Conservation (phyloP, 2,888 invertebrate species). For the Thelaira solivaga region DNA sequence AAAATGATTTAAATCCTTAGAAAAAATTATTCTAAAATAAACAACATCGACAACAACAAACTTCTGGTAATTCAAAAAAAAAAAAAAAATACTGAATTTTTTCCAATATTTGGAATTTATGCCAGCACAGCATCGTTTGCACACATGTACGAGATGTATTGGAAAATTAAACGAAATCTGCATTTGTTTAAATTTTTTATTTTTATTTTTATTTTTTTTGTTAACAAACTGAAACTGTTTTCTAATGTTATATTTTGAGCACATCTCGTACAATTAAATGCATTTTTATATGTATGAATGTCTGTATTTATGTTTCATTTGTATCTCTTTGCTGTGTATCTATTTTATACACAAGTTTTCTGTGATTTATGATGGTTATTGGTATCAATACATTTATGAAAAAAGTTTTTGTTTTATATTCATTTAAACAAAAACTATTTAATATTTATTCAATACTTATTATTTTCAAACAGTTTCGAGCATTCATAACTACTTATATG, state of each 20-base stretch:
- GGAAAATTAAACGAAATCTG: too few species aligned
- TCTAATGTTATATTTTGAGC: neutral
- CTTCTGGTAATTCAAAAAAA: neutral
- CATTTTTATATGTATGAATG: neutral
- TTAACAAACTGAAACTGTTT: too few species aligned
- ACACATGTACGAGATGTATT: neutral
- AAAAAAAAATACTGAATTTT: conserved; percentile 2
- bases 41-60: conserved; percentile 12
- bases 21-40: neutral
- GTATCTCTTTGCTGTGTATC: neutral
- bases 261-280: neutral
- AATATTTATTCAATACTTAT: conserved; percentile 14
- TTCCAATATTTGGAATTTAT: conserved; percentile 5
- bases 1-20: conserved; percentile 51
- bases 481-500: too few species aligned
- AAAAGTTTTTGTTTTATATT: conserved; percentile 3
- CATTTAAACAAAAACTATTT: conserved; percentile 39
- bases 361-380: conserved; percentile 48
- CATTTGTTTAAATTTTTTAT: too few species aligned
- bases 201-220: too few species aligned
- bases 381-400: conserved; percentile 32
- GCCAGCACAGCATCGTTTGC: neutral
- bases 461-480: conserved; percentile 6
- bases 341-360: conserved; percentile 16
- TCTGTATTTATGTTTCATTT: conserved; percentile 19